Evolutionary conservation across 2,888 invertebrate species (phyloP).

Genomic region (Calliopum simillimum): DNA sequence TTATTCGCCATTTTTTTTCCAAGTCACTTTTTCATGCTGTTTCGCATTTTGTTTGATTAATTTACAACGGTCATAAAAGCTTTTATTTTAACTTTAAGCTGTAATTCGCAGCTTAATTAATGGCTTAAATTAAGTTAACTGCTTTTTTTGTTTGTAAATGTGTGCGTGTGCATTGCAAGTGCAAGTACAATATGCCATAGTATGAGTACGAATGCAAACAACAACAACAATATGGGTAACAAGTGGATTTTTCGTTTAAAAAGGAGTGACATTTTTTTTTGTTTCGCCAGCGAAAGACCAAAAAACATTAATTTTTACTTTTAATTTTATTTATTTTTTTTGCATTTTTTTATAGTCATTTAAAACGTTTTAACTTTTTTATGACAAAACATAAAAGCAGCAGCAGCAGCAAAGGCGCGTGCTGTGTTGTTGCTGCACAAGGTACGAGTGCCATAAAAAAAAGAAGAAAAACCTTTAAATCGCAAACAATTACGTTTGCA

Average conservation of each 20-base stretch:
- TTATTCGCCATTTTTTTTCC: not conserved
- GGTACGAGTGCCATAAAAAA: not conserved
- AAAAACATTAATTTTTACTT: conserved; percentile 2
- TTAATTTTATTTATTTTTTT: not conserved
- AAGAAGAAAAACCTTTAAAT: not conserved
- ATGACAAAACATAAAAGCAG: conserved; percentile 12
- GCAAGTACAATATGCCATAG: not conserved
- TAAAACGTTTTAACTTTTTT: conserved; percentile 9
- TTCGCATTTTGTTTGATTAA: conserved; percentile 14
- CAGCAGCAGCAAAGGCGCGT: conserved; percentile 34
- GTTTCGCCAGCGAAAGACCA: not conserved
- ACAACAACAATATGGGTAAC: too few species aligned
- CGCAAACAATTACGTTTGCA: not conserved
- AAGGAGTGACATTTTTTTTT: not conserved
- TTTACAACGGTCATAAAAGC: conserved; percentile 30
- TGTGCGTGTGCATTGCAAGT: not conserved
- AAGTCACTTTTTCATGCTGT: not conserved
- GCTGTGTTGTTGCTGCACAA: too few species aligned
- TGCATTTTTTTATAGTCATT: not conserved
- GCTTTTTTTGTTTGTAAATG: not conserved
- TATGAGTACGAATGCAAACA: not conserved
- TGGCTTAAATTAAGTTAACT: conserved; percentile 32
- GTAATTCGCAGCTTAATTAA: conserved; percentile 32
- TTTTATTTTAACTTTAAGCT: conserved; percentile 26
- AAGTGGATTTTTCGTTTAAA: conserved; percentile 6